A percentile compares a stretch with the other conserved stretches of the same genome.
phyloP scores from a whole-genome alignment of 1,140 invertebrate genomes.

The Listronotus oregonensis region DNA sequence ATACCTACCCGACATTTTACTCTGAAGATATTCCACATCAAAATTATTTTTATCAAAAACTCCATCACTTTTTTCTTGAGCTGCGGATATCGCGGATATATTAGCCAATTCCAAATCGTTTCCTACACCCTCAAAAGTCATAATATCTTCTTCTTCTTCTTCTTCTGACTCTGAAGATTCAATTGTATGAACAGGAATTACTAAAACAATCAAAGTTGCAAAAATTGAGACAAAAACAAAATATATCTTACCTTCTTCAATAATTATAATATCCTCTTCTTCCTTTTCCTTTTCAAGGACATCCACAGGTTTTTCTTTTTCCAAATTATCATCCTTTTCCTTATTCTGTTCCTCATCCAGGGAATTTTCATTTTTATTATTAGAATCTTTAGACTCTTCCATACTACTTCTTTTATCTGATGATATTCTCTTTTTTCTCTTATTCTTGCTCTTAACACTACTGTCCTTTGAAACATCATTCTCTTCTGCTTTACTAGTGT shows the following conservation, averaged over 20 bases:
- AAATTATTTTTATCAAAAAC: slow-evolving; percentile 4
- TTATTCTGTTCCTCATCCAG: background rate
- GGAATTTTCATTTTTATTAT: background rate
- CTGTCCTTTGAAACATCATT: background rate
- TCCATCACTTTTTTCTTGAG: background rate
- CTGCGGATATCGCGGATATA: background rate
- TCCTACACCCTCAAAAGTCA: slow-evolving; percentile 12
- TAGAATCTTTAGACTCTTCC: background rate
- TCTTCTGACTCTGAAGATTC: slow-evolving; percentile 20
- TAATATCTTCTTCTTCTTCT: slow-evolving; percentile 8
- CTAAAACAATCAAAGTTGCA: slow-evolving; percentile 2
- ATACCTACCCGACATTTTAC: slow-evolving; percentile 26
- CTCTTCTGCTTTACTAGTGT: background rate
- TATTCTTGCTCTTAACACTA: background rate
- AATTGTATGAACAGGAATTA: slow-evolving; percentile 18
- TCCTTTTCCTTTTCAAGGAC: background rate
- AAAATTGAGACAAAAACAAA: background rate
- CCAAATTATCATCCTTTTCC: slow-evolving; percentile 1
- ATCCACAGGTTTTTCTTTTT: background rate
- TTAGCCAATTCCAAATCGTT: slow-evolving; percentile 15
- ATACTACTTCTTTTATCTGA: slow-evolving; percentile 1
- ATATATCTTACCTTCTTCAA: slow-evolving; percentile 17
- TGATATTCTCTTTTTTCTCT: slow-evolving; percentile 5
- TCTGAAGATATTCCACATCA: slow-evolving; percentile 15
- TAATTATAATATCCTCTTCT: slow-evolving; percentile 15